These are phyloP conservation scores for Thryonomys swinderianus DNA, from an alignment of 2,113 vertebrate species.

Conservation along the genomic window DNA sequence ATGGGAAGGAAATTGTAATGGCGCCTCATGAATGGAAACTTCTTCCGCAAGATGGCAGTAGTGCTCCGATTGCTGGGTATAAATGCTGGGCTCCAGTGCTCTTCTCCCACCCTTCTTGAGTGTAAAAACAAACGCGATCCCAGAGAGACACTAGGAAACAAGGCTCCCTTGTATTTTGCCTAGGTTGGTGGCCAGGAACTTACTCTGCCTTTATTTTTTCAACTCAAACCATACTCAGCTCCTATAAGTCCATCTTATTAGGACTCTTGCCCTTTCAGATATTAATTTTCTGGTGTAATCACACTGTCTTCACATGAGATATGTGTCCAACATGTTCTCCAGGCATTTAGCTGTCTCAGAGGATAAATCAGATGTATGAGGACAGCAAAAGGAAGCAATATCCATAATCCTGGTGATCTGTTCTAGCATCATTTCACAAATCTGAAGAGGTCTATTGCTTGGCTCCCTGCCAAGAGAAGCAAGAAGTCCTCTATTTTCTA, in stretches of 20 bases:
- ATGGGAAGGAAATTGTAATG: background rate
- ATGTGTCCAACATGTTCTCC: background rate
- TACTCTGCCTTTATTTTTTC: background rate
- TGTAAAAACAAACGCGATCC: background rate
- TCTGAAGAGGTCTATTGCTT: background rate
- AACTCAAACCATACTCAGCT: background rate
- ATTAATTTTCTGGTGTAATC: background rate
- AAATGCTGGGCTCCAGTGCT: accelerated
- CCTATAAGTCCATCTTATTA: background rate
- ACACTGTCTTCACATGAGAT: background rate
- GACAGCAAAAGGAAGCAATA: background rate
- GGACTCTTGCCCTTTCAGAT: background rate
- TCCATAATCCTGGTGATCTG: background rate
- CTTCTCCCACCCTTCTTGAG: background rate
- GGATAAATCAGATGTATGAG: background rate
- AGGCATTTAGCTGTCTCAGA: background rate
- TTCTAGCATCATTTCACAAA: background rate
- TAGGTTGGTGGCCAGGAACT: background rate
- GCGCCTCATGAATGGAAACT: background rate
- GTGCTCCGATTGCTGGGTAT: accelerated
- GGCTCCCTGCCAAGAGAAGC: background rate
- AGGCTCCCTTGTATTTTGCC: background rate
- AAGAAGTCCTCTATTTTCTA: background rate
- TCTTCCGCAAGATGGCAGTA: background rate
- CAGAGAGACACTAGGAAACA: background rate